Evolutionary conservation across 2,113 vertebrate genomes (phyloP).

Genomic region (Microtus richardsoni): DNA sequence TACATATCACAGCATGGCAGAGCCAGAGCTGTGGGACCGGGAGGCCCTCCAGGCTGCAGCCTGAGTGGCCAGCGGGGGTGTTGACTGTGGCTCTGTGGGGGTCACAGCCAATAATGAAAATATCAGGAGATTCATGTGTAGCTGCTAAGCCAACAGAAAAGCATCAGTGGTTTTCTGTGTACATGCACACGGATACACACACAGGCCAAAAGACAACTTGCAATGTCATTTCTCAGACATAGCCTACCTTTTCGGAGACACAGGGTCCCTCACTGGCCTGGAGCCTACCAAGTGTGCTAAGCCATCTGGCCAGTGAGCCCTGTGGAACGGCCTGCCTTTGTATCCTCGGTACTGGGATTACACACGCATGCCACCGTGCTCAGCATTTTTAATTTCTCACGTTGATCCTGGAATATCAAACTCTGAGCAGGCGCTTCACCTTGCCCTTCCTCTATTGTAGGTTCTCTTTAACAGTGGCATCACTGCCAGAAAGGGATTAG

Average conservation of each 20-base stretch:
- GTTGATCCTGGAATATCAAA: neutral
- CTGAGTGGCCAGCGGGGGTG: neutral
- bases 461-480: neutral
- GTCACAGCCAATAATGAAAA: too few relatives aligned
- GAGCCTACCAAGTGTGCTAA: neutral
- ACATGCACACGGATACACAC: rapidly evolving
- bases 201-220: neutral
- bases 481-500: neutral
- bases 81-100: neutral
- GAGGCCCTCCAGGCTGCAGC: neutral
- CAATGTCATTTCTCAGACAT: neutral
- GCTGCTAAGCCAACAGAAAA: neutral
- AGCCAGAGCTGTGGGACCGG: too few relatives aligned
- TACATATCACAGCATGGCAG: neutral
- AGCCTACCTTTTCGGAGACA: neutral
- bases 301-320: neutral
- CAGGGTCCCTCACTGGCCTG: neutral
- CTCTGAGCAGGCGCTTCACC: neutral
- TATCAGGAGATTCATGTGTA: neutral
- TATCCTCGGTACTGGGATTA: neutral
- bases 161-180: neutral
- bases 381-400: neutral
- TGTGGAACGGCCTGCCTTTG: neutral
- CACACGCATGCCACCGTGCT: too few relatives aligned
- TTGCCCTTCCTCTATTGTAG: neutral